Evolutionary conservation across 2,888 invertebrate species (phyloP), one percentile per base, ranked within the genome.

Genomic region (Scaeva pyrastri): DNA sequence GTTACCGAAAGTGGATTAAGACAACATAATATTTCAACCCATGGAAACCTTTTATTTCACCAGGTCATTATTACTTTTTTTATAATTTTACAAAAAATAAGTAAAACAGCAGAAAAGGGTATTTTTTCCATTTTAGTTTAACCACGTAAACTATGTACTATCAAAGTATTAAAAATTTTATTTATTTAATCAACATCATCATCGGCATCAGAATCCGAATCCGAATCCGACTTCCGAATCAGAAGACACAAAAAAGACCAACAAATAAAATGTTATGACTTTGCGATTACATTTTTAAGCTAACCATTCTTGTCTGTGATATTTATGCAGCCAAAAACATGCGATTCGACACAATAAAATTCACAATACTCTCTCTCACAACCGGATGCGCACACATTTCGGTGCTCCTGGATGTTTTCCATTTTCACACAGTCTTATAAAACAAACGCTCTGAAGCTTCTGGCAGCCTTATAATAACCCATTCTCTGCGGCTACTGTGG

Each of bases 301-400:
- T 62, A 62, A 55, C 64, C 50, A 52, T 74, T 64, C 64, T 31
- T 50, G 68, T 55, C 31, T 41, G 31, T 45, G 56, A 45, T 72
- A 72, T 77, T 45, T 64, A 75, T 68, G 56, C 48, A 55, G 8
- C 43, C 45, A 56, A 72, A 56, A 58, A 66, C 56, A 60, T 68
- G 41, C 26, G 62, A 70, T 70, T 68, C 21, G 56, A 55, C 50
- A 72, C 66, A 72, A 76, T 76, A 52, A 72, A 66, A 73, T 56
- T 50, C 23, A 48, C 10, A 23, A 41, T 39, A 39, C n/a, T n/a
- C n/a, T n/a, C n/a, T n/a, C n/a, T n/a, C n/a, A n/a, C n/a, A 45
- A 48, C 16, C 23, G 6, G 5, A 31, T n/a, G 31, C 5, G 11
- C n/a, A 36, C n/a, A 41, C 26, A 41, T 39, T 16, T 19, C 41